Evolutionary conservation across 2,113 vertebrate species (phyloP), one percentile per base, ranked within the genome.

Genomic region (Myiagra hebetior): DNA sequence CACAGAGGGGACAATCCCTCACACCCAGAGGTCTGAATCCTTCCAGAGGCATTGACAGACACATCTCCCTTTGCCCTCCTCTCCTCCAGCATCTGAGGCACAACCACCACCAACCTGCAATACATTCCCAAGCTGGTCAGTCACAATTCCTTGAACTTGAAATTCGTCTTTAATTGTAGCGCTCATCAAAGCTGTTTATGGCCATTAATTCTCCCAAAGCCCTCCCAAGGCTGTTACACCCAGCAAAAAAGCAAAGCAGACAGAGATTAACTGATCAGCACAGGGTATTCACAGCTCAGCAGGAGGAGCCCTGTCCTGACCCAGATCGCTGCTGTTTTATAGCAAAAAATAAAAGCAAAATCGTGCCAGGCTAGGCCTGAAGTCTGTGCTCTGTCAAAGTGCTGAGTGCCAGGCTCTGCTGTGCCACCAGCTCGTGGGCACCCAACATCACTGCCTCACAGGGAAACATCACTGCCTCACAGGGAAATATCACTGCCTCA

Each of bases 371-470:
- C 44, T 19, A 24, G 42, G 33, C 7, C 52, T 59, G 57, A 47
- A 19, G 4, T 39, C 47, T 82, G 33, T 85, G 27, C 24, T 69
- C 33, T 14, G 10, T 26, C 28, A 7, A 35, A 77, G 41, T 27
- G 27, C 26, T 1, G 4, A 62, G 56, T 22, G 2, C 42, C 13
- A 8, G 44, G 35, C 33, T 78, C 52, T 63, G 56, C 57, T 46
- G 47, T 30, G 70, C 50, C 7, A 2, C 41, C 3, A 5, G 30
- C 41, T 55, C 1, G 0, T 11, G 41, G 33, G 41, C 13, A 52
- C 42, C 11, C 56, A 46, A 1, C 31, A 44, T 20, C 3, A 0
- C 50, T 57, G 62, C 35, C 85, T 65, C 28, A 24, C 33, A 9
- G 8, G 4, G 18, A 37, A 46, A 1, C 28, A 44, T 20, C 3